Evolutionary conservation across 2,113 vertebrate genomes (phyloP).

Genomic region (Ceuthmochares aereus): DNA sequence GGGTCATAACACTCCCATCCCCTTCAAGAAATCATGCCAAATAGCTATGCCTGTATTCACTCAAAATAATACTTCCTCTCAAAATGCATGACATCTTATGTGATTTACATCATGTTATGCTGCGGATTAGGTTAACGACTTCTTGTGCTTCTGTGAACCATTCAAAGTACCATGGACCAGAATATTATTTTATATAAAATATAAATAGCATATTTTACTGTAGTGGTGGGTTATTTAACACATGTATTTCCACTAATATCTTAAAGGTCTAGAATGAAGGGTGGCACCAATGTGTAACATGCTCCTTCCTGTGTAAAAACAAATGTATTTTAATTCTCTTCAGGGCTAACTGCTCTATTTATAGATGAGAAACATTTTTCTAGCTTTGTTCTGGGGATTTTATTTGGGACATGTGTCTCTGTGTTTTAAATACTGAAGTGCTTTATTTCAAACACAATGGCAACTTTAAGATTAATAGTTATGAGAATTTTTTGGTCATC

Average conservation of each 20-base stretch:
- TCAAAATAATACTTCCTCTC: slow-evolving; percentile 69
- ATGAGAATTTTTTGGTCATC: background rate
- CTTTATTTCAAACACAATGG: background rate
- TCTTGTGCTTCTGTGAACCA: slow-evolving; percentile 68
- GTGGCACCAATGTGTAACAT: background rate
- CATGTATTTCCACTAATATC: slow-evolving; percentile 2
- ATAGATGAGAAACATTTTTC: background rate
- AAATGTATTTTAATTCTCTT: background rate
- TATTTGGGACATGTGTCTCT: background rate
- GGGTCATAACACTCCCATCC: slow-evolving; percentile 69
- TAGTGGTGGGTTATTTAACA: background rate
- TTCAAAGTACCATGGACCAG: background rate
- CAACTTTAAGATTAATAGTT: background rate
- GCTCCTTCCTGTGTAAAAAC: background rate
- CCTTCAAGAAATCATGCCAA: slow-evolving; percentile 69
- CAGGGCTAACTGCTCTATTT: background rate
- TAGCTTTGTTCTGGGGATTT: background rate
- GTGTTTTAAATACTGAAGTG: background rate
- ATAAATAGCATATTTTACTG: slow-evolving; percentile 28
- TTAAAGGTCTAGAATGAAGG: slow-evolving; percentile 7
- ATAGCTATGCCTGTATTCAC: slow-evolving; percentile 59
- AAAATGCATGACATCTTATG: slow-evolving; percentile 67
- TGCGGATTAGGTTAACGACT: slow-evolving; percentile 69
- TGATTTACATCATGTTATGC: slow-evolving; percentile 72
- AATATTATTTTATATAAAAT: slow-evolving; percentile 47